Conservation (phyloP, 2,888 invertebrate species). For the Helobdella robusta region DNA sequence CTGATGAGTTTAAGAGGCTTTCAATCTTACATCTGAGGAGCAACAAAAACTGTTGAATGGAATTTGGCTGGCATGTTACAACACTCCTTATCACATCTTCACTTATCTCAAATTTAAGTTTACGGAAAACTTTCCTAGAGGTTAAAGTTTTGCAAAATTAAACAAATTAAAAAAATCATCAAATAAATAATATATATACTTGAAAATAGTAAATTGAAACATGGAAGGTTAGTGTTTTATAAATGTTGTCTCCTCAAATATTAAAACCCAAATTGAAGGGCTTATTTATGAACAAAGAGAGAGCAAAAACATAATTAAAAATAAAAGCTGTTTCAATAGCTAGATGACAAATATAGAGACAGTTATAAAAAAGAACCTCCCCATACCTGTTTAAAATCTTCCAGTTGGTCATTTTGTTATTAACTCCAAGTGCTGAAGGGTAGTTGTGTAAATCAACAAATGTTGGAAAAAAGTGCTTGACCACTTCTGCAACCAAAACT, state of each 20-base stretch:
- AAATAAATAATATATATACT: no score
- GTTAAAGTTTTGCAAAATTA: no score
- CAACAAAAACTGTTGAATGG: constrained; percentile 33
- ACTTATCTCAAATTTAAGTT: constrained; percentile 32
- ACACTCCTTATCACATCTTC: constrained; percentile 33
- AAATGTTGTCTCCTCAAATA: no score
- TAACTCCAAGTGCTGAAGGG: constrained; percentile 41
- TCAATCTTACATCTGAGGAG: constrained; percentile 33
- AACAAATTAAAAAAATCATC: no score
- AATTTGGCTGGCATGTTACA: constrained; percentile 29
- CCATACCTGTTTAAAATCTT: constrained; percentile 49
- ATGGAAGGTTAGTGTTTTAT: no score
- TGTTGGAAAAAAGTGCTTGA: constrained; percentile 48
- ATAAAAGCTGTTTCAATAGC: no score
- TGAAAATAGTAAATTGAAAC: no score
- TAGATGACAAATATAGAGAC: no score
- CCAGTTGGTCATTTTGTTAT: constrained; percentile 50
- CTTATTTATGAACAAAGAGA: no score
- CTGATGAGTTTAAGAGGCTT: constrained; percentile 19
- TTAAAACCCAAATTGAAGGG: no score
- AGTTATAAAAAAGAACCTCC: no score
- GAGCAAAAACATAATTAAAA: no score
- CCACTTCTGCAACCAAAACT: constrained; percentile 49
- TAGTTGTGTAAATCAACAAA: constrained; percentile 49
- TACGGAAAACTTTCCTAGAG: constrained; percentile 35